Conservation (phyloP, 2,797 vertebrate genomes). For the Orientallactaga sibirica region DNA sequence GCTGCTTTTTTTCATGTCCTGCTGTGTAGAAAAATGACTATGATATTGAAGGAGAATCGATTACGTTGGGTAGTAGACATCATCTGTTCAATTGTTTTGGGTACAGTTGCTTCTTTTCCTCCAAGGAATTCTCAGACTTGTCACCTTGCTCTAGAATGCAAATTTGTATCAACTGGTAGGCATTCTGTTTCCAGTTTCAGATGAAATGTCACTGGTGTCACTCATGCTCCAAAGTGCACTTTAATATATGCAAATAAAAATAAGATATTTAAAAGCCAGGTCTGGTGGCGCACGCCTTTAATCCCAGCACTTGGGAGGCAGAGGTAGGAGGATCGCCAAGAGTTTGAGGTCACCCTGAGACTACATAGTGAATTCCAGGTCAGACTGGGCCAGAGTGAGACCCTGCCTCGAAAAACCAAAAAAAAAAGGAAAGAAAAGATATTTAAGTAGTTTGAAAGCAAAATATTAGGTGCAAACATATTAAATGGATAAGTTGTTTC, state of each 20-base stretch:
- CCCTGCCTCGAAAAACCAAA: no score
- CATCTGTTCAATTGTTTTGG: conserved; percentile 74
- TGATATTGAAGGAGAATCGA: conserved; percentile 69
- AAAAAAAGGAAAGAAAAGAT: neutral
- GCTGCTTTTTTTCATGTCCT: conserved; percentile 53
- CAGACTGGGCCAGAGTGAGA: no score
- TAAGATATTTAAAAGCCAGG: neutral
- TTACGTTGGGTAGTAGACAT: conserved; percentile 66
- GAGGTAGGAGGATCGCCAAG: no score
- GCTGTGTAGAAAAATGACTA: conserved; percentile 73
- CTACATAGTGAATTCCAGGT: no score
- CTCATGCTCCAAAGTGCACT: conserved; percentile 14
- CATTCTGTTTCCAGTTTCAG: conserved; percentile 69
- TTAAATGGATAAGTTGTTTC: neutral
- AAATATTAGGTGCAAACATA: neutral
- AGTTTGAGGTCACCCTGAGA: no score
- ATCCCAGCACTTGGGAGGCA: no score
- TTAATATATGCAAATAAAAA: conserved; percentile 32
- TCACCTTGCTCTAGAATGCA: conserved; percentile 63
- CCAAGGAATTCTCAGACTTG: neutral
- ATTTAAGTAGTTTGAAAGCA: neutral
- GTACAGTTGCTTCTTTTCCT: conserved; percentile 46
- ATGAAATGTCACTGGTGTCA: conserved; percentile 7
- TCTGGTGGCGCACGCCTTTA: no score
- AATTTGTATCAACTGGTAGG: conserved; percentile 70